Percentiles rank a stretch among this genome's conserved stretches.
phyloP scores from a whole-genome alignment of 2,113 vertebrate genomes.

The Centropus bengalensis region DNA sequence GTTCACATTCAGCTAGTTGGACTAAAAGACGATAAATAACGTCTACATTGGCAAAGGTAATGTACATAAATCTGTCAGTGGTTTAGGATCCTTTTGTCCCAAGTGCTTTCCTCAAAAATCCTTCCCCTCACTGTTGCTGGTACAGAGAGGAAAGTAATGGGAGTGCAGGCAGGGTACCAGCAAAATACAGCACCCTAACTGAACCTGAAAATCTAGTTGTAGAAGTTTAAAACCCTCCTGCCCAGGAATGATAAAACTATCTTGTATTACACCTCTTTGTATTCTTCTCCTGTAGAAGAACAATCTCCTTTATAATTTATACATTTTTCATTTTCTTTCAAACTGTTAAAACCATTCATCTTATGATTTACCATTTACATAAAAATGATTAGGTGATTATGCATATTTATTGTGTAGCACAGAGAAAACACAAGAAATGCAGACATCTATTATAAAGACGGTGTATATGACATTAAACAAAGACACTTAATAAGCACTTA shows the following conservation, averaged over 20 bases:
- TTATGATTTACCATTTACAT: background rate
- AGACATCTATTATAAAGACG: background rate
- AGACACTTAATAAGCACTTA: background rate
- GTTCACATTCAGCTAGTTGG: background rate
- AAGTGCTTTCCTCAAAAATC: background rate
- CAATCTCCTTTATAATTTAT: background rate
- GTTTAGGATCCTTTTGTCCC: background rate
- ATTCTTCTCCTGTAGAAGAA: background rate
- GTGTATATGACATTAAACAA: background rate
- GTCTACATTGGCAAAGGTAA: background rate
- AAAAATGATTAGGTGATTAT: conserved; percentile 5
- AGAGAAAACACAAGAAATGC: background rate
- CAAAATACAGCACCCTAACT: background rate
- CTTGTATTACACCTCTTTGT: background rate
- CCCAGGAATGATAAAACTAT: background rate
- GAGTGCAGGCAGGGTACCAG: background rate
- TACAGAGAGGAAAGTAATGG: background rate
- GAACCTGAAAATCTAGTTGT: background rate
- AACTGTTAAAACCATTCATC: background rate
- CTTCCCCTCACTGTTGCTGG: background rate
- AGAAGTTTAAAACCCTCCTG: background rate
- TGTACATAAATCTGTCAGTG: background rate
- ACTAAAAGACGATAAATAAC: background rate
- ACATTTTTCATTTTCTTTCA: background rate
- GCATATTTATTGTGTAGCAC: background rate